phyloP scores from a whole-genome alignment of 1,140 invertebrate genomes.

The Drosophila insularis region DNA sequence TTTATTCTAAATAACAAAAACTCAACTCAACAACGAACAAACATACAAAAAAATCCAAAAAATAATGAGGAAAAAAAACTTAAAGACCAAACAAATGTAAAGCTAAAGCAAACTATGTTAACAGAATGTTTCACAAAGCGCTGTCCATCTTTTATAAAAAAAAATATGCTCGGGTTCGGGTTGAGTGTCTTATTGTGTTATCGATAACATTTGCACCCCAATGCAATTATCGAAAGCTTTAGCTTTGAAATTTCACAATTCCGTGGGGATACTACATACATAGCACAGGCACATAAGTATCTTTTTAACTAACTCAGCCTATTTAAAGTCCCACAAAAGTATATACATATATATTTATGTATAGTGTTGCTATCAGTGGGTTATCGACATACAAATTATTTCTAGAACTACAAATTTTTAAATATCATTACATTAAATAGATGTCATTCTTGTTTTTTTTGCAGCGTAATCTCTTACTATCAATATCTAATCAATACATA shows the following conservation, averaged over 20 bases:
- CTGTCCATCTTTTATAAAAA: constrained; percentile 70
- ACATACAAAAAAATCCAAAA: constrained; percentile 63
- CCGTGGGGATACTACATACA: not conserved
- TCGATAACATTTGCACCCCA: constrained; percentile 8
- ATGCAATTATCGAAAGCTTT: not conserved
- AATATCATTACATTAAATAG: too few species aligned
- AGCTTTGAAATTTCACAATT: not conserved
- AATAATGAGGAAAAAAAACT: constrained; percentile 49
- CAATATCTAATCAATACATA: too few species aligned
- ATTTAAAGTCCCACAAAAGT: not conserved
- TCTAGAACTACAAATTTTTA: too few species aligned
- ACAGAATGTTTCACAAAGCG: constrained; percentile 13
- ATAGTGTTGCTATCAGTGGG: too few species aligned
- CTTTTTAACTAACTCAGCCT: not conserved
- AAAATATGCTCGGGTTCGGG: constrained; percentile 24
- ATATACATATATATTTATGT: too few species aligned
- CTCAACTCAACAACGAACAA: constrained; percentile 21
- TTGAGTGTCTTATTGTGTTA: constrained; percentile 12
- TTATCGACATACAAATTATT: not conserved
- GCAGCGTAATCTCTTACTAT: too few species aligned
- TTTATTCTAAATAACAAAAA: not conserved
- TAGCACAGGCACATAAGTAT: not conserved
- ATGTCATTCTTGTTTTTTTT: too few species aligned
- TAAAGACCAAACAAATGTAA: constrained; percentile 51
- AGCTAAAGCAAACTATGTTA: too few species aligned